These are phyloP conservation scores for Procambarus virginalis DNA, from an alignment of 1,140 invertebrate species.

Conservation along the genomic window DNA sequence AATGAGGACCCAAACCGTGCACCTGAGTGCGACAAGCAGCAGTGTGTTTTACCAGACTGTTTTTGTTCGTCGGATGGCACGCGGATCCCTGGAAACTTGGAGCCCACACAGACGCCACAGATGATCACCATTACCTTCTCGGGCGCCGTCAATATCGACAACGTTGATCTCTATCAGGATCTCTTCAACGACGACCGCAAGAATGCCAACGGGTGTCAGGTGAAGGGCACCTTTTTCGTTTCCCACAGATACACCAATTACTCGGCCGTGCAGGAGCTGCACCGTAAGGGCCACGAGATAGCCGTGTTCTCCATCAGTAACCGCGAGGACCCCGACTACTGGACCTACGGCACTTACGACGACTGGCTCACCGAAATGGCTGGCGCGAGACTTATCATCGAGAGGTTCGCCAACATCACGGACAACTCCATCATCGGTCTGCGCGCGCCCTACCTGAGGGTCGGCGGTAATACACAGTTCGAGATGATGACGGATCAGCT, in stretches of 20 bases:
- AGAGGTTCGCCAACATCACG: constrained; percentile 89
- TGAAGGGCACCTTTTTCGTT: constrained; percentile 90
- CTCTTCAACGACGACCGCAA: constrained; percentile 89
- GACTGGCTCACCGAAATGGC: constrained; percentile 97
- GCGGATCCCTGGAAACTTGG: constrained; percentile 71
- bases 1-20: constrained; percentile 91
- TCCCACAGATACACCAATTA: constrained; percentile 98
- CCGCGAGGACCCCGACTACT: constrained; percentile 92
- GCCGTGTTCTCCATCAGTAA: constrained; percentile 94
- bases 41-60: constrained; percentile 92
- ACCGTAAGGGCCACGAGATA: constrained; percentile 94
- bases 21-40: constrained; percentile 89
- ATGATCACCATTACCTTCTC: constrained; percentile 97
- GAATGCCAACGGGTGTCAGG: constrained; percentile 94
- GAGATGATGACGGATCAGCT: constrained; percentile 97
- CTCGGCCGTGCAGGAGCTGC: constrained; percentile 91
- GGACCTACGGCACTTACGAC: constrained; percentile 89
- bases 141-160: constrained; percentile 94
- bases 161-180: constrained; percentile 93
- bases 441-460: constrained; percentile 90
- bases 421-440: constrained; percentile 92
- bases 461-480: constrained; percentile 95
- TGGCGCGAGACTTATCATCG: constrained; percentile 81
- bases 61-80: constrained; percentile 96
- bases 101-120: constrained; percentile 83